Base-by-base conservation (phyloP, 2,797 vertebrate genomes). In the Sebastes hubbsi region DNA sequence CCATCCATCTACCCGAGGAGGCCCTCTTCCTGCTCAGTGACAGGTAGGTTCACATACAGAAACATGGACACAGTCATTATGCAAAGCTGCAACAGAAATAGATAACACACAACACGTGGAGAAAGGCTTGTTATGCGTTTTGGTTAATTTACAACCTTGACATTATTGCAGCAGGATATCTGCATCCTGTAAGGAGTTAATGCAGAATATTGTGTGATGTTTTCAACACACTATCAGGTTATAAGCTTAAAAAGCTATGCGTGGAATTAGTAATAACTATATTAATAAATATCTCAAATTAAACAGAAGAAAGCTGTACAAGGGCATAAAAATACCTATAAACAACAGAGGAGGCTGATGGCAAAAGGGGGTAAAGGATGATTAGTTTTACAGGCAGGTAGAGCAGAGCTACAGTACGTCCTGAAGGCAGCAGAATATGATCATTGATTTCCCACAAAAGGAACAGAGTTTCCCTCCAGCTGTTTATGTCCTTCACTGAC, bases 11-110 rank as follows among this genome's bases (percentile, higher is more conserved):
- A 2, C 96, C 96, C 0, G 91, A 96, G 62, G 96, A 97, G 82
- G 96, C 94, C 0, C 95, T 97, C 18, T 96, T 95, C 27, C 95
- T 97, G 88, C 94, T 98, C 73, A 95, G 93, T 24, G 83, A 93
- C 78, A 92, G 87, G 95, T 95, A 66, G 8, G 64, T n/a, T 70
- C 29, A 34, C 25, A 8, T 9, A 2, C 20, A 30, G 7, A 54
- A 12, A 65, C 14, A 52, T 27, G 5, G 29, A 76, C 18, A n/a
- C 25, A 8, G 10, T 46, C 27, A 56, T 20, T 18, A 13, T 73
- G 60, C 32, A 74, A 77, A 29, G 38, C 27, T 55, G 13, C 12
- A 75, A 24, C n/a, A 63, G 29, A n/a, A 22, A 20, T 0, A 22
- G 8, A 30, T 8, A 30, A 34, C 24, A 27, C 18, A 30, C 8